Percentiles rank a stretch among this genome's conserved stretches.
phyloP scores from a whole-genome alignment of 2,113 vertebrate genomes.

The Numenius arquata region DNA sequence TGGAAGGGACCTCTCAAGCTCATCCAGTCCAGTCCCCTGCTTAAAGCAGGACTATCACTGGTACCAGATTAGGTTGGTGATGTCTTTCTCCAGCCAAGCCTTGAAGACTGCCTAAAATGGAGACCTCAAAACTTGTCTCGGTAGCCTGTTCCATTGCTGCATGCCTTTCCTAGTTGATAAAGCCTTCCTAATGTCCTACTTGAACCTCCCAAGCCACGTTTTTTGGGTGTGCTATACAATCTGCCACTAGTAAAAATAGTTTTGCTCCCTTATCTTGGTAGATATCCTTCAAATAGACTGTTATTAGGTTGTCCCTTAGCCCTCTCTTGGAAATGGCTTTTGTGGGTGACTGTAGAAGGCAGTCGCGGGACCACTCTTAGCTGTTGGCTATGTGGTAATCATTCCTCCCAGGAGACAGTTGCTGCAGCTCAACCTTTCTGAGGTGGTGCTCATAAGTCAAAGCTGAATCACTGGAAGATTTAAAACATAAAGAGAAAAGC shows the following conservation, averaged over 20 bases:
- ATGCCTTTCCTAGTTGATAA: background rate
- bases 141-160: background rate
- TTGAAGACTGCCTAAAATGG: background rate
- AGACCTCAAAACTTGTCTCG: background rate
- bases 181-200: background rate
- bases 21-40: background rate
- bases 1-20: background rate
- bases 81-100: background rate
- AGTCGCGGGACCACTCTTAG: rapidly evolving
- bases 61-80: background rate
- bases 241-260: background rate
- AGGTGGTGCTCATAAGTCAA: background rate
- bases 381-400: background rate
- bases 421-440: background rate
- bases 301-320: background rate
- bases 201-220: background rate
- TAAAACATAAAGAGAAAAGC: background rate
- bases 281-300: background rate
- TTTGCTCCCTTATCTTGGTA: background rate
- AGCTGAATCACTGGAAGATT: background rate
- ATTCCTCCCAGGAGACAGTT: background rate
- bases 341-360: background rate
- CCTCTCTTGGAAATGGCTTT: background rate
- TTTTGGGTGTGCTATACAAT: background rate
- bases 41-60: background rate